Percentiles rank a stretch among this genome's conserved stretches.
These are phyloP conservation scores for Mesodorylaimus sp. DNA, from an alignment of 2,888 invertebrate species.

Conservation along the genomic window DNA sequence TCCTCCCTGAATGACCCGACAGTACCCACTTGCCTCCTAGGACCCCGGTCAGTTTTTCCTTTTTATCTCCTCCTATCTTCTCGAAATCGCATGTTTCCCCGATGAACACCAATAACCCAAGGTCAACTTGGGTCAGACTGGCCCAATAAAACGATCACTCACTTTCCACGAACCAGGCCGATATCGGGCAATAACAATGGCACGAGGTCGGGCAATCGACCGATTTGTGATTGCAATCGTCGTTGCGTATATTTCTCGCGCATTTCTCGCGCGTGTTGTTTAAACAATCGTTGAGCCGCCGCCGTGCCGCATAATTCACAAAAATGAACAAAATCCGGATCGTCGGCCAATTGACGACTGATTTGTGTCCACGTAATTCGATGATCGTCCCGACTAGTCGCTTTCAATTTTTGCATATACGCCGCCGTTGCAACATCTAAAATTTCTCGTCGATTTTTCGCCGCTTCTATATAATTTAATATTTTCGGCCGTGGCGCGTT, in stretches of 20 bases:
- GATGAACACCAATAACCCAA: too few relatives aligned
- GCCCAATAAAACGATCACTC: too few relatives aligned
- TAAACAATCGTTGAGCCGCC: conserved; percentile 55
- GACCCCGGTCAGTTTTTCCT: not conserved
- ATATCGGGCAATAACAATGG: conserved; percentile 56
- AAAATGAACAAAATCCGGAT: conserved; percentile 67
- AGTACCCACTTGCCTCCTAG: too few relatives aligned
- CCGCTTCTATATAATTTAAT: not conserved
- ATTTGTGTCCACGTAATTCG: conserved; percentile 62
- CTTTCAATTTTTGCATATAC: conserved; percentile 62
- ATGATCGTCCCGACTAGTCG: conserved; percentile 44
- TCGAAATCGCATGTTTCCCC: too few relatives aligned
- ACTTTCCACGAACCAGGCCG: conserved; percentile 11
- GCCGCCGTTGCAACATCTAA: conserved; percentile 75
- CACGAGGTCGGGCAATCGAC: conserved; percentile 54
- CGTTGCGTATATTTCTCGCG: conserved; percentile 60
- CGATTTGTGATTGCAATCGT: conserved; percentile 55
- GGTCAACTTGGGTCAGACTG: too few relatives aligned
- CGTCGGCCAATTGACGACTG: conserved; percentile 60
- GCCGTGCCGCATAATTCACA: conserved; percentile 71
- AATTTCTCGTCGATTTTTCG: conserved; percentile 44
- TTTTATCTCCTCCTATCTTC: not conserved
- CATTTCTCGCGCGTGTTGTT: conserved; percentile 56
- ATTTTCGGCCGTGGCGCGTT: too few relatives aligned
- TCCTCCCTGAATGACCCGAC: too few relatives aligned